Evolutionary conservation across 2,888 invertebrate species (phyloP), one percentile per base, ranked within the genome.

Genomic region (Spodoptera littoralis): DNA sequence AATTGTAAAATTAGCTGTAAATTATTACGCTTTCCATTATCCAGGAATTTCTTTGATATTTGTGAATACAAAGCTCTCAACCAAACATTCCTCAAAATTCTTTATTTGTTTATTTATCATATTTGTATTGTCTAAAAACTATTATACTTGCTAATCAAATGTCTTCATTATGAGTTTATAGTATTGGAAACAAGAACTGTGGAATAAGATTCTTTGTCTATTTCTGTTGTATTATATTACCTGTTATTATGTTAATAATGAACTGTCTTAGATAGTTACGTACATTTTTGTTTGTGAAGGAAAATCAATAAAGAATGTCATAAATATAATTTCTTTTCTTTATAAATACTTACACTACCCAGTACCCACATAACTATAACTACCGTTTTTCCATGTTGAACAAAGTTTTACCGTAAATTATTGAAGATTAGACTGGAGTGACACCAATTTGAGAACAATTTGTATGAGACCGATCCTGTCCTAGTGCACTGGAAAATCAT

Each of bases 231-330:
- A 74, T 73, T 36, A 36, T 75, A 74, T 66, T 68, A 66, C 56
- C 60, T 73, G 60, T 68, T 76, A 67, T 77, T 70, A 69, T 70
- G 58, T 76, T 60, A 67, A 53, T 64, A 70, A 70, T 55, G 30
- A 65, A 62, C 67, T 77, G 44, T 78, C 76, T 64, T 70, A 70
- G 66, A 77, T 67, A 58, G 65, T 64, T 65, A 50, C 60, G 61
- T 52, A 70, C 50, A 72, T 75, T 81, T 82, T 81, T 77, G 87
- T 87, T 87, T 89, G 89, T 90, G 92, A 88, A 91, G 92, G 92
- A 90, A 92, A 92, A 92, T 87, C 91, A 92, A 92, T 92, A 92
- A 92, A 92, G 86, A 87, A 84, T 86, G 84, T 87, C 87, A 86
- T 85, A 70, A 81, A 73, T 36, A 36, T 36, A 9, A 6, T 36